Base-by-base conservation (phyloP, 2,888 invertebrate genomes). In the Podabrus alpinus region DNA sequence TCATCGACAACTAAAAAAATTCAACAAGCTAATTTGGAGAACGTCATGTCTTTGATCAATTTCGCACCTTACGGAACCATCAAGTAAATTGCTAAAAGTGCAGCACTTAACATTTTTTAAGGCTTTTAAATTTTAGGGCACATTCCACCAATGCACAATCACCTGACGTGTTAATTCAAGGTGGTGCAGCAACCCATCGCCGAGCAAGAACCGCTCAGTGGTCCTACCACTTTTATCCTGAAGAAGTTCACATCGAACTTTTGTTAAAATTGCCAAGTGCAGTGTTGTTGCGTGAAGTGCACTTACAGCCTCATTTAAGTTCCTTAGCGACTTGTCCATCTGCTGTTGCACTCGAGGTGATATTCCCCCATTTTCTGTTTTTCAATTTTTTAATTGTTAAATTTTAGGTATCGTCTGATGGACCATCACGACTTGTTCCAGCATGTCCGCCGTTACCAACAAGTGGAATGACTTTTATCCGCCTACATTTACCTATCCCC, bases 181-280 rank as follows among this genome's bases (percentile, higher is more conserved):
- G 81, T n/a, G 81, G 85, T 3, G 91, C 91, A 79, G 93, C 95
- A 0, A 94, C 96, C 3, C 94, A 95, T 83, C 90, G 96, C 61
- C 89, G 97, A 60, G 95, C 96, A 17, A 91, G 97, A 75, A 94
- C 95, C 1, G 95, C 97, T 4, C 94, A 97, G n/a, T 98, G 97
- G 97, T 94, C 95, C 25, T 97, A 97, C 88, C 96, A 97, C 89
- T 98, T 97, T 89, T 97, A 96, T 88, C 95, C 95, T 25, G 92
- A 93, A 81, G 96, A 97, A 88, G 94, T 94, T 59, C 95, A 95
- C 88, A 94, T 97, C 0, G 97, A 97, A 86, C 90, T 98, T 64
- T 94, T 94, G 5, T 90, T 98, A 69, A 92, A 93, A 17, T 88
- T 98, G 82, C 97, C 97, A 0, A 96, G 96, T 85, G 96, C 97